Conservation (phyloP, 2,113 vertebrate species). For the Vidua macroura region DNA sequence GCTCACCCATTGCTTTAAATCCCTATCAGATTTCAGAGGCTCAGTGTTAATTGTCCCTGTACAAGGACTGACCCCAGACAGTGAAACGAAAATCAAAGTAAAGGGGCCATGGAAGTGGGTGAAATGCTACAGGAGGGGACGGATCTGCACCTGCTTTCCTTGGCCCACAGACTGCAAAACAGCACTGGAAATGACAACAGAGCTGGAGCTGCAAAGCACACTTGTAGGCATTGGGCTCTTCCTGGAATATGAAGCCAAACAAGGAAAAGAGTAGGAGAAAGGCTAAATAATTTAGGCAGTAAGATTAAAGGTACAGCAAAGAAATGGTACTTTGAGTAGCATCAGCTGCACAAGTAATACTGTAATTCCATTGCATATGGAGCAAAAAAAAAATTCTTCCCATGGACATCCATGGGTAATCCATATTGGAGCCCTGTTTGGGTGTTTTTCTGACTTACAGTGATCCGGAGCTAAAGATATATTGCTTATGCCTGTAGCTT, state of each 20-base stretch:
- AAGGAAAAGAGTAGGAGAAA: not conserved
- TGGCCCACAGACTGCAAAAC: not conserved
- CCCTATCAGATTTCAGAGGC: conserved; percentile 38
- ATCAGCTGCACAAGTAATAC: not conserved
- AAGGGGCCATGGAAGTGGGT: not conserved
- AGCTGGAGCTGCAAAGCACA: not conserved
- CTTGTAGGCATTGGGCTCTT: not conserved
- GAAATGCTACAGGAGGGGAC: not conserved
- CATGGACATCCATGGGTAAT: not conserved
- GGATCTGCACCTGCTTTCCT: not conserved
- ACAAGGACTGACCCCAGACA: conserved; percentile 4
- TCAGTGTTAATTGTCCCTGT: conserved; percentile 31
- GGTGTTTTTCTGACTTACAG: not conserved
- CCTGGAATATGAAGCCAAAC: not conserved
- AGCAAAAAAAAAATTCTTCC: not conserved
- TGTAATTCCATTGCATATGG: not conserved
- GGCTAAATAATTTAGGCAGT: not conserved
- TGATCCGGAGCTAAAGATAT: not conserved
- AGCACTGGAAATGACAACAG: not conserved
- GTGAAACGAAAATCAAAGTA: not conserved
- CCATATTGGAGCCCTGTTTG: not conserved
- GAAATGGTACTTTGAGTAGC: not conserved
- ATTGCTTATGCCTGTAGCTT: not conserved
- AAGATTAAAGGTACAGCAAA: not conserved
- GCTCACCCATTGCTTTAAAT: conserved; percentile 33